Evolutionary conservation across 1,140 invertebrate genomes (phyloP), one percentile per base, ranked within the genome.

Genomic region (Pogonognathellus flavescens): DNA sequence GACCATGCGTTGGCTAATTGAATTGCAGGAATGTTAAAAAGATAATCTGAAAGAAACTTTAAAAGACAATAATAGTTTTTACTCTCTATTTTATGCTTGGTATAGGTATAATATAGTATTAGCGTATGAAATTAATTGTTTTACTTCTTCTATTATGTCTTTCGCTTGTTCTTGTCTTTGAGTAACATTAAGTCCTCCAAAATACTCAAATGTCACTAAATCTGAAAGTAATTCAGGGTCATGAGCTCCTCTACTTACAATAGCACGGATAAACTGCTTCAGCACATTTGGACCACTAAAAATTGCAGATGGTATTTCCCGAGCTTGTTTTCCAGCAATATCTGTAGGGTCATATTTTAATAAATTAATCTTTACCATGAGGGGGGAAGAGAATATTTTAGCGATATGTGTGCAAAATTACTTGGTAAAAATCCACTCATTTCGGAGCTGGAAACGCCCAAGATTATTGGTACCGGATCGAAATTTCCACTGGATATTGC

Each of bases 121-220:
- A 80, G 20, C 22, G 7, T 25, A 55, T 57, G 53, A 1, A 25
- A 81, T 13, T 76, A 14, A n/a, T 57, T 50, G 22, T 49, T 25
- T 84, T 20, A 84, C 85, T 82, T 87, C 86, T 80, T 86, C 87
- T 0, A 88, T 7, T 7, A 86, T 25, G 50, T 88, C 87, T 10
- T 66, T 62, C 20, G 86, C 87, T 72, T 88, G 87, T 13, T 86
- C 86, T 18, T 60, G 80, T 72, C 87, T 52, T 50, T 86, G 62
- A 0, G 84, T 85, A 0, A 85, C 80, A 82, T 87, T 86, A 14
- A 88, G 57, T 50, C 86, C 87, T 10, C 86, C 80, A 66, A 88
- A 87, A 81, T 88, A 88, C 49, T 88, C 87, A 83, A 88, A 88
- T n/a, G 86, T 5, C 7, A 83, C 62, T 13, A 88, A 50, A 50